phyloP scores from a whole-genome alignment of 1,140 invertebrate species.

The Lepidostoma basale region DNA sequence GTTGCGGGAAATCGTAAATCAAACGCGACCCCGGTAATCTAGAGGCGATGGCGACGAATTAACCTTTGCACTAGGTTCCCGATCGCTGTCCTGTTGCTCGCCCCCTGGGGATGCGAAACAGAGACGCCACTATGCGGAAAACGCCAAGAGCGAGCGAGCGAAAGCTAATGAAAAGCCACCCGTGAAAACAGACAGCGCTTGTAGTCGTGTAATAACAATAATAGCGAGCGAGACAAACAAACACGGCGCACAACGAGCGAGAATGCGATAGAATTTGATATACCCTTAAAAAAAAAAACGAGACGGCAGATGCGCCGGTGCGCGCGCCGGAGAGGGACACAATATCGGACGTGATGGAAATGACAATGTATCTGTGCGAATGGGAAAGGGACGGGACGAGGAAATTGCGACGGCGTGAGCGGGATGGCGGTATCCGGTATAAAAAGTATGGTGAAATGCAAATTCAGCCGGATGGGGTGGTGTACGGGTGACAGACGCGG shows the following conservation, averaged over 20 bases:
- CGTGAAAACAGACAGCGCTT: not conserved
- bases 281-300: not conserved
- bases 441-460: not conserved
- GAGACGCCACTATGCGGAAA: not conserved
- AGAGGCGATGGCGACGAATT: slow-evolving; percentile 2
- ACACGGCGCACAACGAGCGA: not conserved
- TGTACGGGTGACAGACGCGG: slow-evolving; percentile 2
- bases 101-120: not conserved
- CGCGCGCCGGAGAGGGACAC: not conserved
- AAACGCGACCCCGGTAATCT: slow-evolving; percentile 5
- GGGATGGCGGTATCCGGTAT: not conserved
- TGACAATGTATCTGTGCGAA: not conserved
- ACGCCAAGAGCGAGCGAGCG: not conserved
- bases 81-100: slow-evolving; percentile 12
- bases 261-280: not conserved
- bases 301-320: not conserved
- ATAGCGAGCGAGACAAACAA: not conserved
- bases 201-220: not conserved
- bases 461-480: not conserved
- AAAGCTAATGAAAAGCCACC: not conserved
- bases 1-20: slow-evolving; percentile 1
- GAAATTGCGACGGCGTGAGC: not conserved
- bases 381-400: not conserved
- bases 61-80: slow-evolving; percentile 15
- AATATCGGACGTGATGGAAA: not conserved